Conservation (phyloP, 2,888 invertebrate species). For the Gari tellinella region DNA sequence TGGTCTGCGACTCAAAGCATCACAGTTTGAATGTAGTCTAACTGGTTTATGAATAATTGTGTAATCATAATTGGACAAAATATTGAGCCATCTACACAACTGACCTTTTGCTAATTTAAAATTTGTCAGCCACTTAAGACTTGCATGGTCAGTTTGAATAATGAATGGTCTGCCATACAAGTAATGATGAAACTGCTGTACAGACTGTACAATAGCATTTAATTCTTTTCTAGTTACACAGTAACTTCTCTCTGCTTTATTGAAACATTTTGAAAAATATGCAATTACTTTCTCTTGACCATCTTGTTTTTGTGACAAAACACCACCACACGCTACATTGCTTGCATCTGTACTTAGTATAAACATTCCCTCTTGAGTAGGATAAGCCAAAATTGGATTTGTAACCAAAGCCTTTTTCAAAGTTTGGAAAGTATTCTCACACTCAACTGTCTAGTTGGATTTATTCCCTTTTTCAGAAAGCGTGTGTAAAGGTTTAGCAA, state of each 20-base stretch:
- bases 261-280: slow-evolving; percentile 19
- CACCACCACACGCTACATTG: not conserved
- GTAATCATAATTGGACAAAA: slow-evolving; percentile 8
- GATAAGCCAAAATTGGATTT: slow-evolving; percentile 14
- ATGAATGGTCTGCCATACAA: slow-evolving; percentile 6
- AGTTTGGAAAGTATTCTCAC: slow-evolving; percentile 10
- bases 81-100: slow-evolving; percentile 11
- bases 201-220: not conserved
- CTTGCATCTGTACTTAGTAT: slow-evolving; percentile 15
- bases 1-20: slow-evolving; percentile 16
- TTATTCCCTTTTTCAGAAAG: slow-evolving; percentile 12
- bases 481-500: slow-evolving; percentile 24
- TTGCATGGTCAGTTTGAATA: slow-evolving; percentile 5
- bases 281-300: slow-evolving; percentile 23
- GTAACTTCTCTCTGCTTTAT: slow-evolving; percentile 4
- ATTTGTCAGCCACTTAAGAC: slow-evolving; percentile 10
- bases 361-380: slow-evolving; percentile 13
- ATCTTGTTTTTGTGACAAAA: slow-evolving; percentile 24
- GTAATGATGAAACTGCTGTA: slow-evolving; percentile 9
- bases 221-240: slow-evolving; percentile 12
- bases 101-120: slow-evolving; percentile 9
- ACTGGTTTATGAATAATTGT: not conserved
- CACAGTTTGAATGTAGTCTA: slow-evolving; percentile 13
- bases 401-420: slow-evolving; percentile 10
- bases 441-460: slow-evolving; percentile 21